Conservation (phyloP, 2,113 vertebrate genomes). For the Xenotilapia longispinis region DNA sequence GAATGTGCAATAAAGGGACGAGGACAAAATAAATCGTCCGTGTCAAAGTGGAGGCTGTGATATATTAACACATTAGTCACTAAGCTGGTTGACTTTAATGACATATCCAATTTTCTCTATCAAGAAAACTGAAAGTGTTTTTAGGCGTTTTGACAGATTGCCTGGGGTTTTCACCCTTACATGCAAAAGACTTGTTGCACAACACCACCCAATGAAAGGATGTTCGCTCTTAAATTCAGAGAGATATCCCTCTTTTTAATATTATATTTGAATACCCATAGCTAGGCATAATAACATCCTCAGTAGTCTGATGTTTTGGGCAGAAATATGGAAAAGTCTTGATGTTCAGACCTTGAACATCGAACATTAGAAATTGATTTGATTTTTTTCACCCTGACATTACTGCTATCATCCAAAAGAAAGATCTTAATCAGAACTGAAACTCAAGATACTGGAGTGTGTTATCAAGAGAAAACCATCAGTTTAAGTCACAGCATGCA, state of each 20-base stretch:
- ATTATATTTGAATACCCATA: not conserved
- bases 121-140: slow-evolving; percentile 9
- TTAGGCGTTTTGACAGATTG: not conserved
- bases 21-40: slow-evolving; percentile 8
- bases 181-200: not conserved
- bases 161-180: not conserved
- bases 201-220: not conserved
- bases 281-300: not conserved
- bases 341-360: not conserved
- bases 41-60: slow-evolving; percentile 1
- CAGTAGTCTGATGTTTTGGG: not conserved
- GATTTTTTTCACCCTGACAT: not conserved
- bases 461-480: not conserved
- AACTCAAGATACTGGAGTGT: not conserved
- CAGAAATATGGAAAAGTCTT: not conserved
- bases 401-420: not conserved
- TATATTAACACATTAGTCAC: slow-evolving; percentile 49
- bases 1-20: not conserved
- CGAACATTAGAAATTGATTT: not conserved
- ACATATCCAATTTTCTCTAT: slow-evolving; percentile 16
- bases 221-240: not conserved
- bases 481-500: not conserved
- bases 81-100: slow-evolving; percentile 15
- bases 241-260: not conserved
- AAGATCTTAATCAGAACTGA: not conserved